Base-by-base conservation (phyloP, 2,888 invertebrate species). In the Pristionchus japonicus region DNA sequence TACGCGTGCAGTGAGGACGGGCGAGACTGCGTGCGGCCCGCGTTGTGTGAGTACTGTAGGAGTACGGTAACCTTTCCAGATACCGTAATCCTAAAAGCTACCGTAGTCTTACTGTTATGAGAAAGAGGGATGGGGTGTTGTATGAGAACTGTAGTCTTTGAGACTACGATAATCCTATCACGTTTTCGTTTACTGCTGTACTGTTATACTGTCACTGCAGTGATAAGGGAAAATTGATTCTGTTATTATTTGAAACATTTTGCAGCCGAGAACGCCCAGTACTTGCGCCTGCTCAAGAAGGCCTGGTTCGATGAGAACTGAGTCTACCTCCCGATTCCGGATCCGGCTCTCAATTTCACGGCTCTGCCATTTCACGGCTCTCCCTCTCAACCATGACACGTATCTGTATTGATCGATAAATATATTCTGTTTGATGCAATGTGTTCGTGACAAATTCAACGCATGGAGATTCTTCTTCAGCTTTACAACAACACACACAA, bases 301-400 rank as follows among this genome's bases (percentile, higher is more conserved):
- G 52, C 34, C 20, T 83, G 82, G 82, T 43, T 47, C 77, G n/a
- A 77, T n/a, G 77, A 77, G 77, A 43, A 47, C 77, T 77, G n/a
- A 77, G 47, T 27, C 27, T 11, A 1, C n/a, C 4, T 17, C 9
- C 70, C 47, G 7, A 74, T 34, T 23, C 40, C 23, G n/a, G n/a
- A 23, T 74, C 43, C 23, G 40, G 17, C 34, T 74, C 74, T 23
- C 61, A 4, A 34, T 34, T 67, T 67, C 34, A 31, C 57, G 57
- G 57, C 57, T 57, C 57, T n/a, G n/a, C n/a, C 57, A 4, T n/a
- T 23, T 23, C n/a, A 57, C 57, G 57, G 57, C 57, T 57, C 57
- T 7, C n/a, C 57, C 57, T n/a, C n/a, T n/a, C 23, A 57, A 23
- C 67, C 67, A 67, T 67, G 67, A 67, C 67, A 67, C 20, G 31